Evolutionary conservation across 2,888 invertebrate genomes (phyloP).

Genomic region (Capitulum mitella): DNA sequence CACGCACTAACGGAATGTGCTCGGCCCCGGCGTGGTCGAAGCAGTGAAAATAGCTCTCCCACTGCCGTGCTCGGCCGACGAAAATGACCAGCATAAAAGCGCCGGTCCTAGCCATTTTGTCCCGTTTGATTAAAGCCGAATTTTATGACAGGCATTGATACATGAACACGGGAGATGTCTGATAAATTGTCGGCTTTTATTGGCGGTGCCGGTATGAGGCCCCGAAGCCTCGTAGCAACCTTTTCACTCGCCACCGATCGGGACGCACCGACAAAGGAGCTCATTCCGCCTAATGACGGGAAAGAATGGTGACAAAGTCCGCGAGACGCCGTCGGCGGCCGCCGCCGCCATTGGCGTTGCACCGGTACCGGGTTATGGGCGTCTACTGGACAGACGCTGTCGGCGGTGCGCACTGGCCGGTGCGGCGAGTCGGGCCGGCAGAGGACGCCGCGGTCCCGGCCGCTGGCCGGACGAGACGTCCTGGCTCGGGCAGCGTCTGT

Average conservation of each 20-base stretch:
- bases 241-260: not conserved
- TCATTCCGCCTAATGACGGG: constrained; percentile 9
- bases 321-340: not conserved
- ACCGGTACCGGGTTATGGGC: not conserved
- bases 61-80: not conserved
- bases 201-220: not conserved
- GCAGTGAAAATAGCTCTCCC: not conserved
- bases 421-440: too few species aligned
- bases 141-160: constrained; percentile 8
- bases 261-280: not conserved
- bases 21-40: not conserved
- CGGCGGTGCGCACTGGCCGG: not conserved
- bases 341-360: not conserved
- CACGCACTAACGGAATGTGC: not conserved
- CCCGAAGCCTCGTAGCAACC: not conserved
- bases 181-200: constrained; percentile 22
- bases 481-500: too few species aligned
- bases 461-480: too few species aligned
- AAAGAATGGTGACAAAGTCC: constrained; percentile 9
- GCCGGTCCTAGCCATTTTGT: not conserved
- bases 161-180: constrained; percentile 6
- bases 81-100: constrained; percentile 3
- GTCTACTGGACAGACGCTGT: not conserved
- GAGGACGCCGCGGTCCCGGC: too few species aligned
- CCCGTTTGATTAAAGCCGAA: constrained; percentile 11